Conservation (phyloP, 1,140 invertebrate species). For the Drosophila obscura region DNA sequence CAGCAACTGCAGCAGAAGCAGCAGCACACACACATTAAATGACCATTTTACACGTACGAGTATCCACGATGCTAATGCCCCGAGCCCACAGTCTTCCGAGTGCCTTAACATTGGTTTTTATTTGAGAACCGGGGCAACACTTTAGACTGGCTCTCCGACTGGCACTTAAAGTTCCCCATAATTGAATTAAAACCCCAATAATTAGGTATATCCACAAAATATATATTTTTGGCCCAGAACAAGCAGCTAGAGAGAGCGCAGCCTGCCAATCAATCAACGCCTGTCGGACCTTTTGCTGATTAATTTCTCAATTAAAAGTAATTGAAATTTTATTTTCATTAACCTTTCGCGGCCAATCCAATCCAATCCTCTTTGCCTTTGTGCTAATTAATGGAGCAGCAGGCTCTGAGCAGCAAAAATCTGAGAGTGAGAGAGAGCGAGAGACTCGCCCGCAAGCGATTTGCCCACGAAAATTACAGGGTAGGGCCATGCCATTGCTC, state of each 20-base stretch:
- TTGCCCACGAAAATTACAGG: conserved; percentile 40
- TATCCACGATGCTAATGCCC: neutral
- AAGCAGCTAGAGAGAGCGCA: neutral
- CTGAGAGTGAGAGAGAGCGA: neutral
- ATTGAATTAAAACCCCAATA: no score
- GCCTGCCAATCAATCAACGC: conserved; percentile 54
- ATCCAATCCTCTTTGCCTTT: conserved; percentile 10
- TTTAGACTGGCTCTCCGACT: neutral
- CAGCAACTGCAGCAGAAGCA: conserved; percentile 36
- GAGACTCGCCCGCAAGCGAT: conserved; percentile 21
- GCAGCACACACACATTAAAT: conserved; percentile 57
- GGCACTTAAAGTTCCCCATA: neutral
- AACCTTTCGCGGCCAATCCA: conserved; percentile 26
- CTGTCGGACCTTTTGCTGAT: conserved; percentile 45
- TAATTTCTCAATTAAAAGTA: conserved; percentile 71
- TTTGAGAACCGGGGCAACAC: neutral
- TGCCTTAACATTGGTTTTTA: conserved; percentile 30
- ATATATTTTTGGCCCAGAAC: neutral
- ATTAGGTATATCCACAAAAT: conserved; percentile 1
- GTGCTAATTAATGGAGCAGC: conserved; percentile 63
- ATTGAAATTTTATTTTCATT: conserved; percentile 73
- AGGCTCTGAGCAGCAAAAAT: conserved; percentile 29
- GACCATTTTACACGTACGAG: conserved; percentile 45
- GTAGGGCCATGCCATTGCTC: conserved; percentile 6
- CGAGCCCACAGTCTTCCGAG: conserved; percentile 7